Conservation (phyloP, 2,888 invertebrate genomes). For the Parochlus steinenii region DNA sequence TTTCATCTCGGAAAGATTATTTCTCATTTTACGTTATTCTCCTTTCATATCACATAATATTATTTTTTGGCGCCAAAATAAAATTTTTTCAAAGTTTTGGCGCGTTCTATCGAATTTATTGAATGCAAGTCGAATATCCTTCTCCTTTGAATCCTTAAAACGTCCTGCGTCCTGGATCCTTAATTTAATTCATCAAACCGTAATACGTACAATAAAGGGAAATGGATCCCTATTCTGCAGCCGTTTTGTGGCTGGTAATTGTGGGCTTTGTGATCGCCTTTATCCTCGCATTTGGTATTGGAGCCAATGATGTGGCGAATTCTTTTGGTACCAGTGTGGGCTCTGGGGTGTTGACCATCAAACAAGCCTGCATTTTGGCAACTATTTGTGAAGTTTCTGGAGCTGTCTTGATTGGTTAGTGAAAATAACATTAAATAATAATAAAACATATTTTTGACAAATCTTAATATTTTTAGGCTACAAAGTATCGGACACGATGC, state of each 20-base stretch:
- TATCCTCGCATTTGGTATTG: slow-evolving; percentile 83
- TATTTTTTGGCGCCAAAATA: too few relatives aligned
- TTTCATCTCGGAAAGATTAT: too few relatives aligned
- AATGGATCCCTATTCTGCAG: slow-evolving; percentile 16
- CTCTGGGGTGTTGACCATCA: slow-evolving; percentile 77
- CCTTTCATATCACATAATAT: too few relatives aligned
- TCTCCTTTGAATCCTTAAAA: too few relatives aligned
- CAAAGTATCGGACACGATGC: slow-evolving; percentile 88
- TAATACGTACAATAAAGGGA: too few relatives aligned
- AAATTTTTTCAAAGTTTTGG: too few relatives aligned
- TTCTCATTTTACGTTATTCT: too few relatives aligned
- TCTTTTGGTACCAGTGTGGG: slow-evolving; percentile 97
- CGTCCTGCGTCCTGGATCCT: too few relatives aligned
- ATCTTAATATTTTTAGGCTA: slow-evolving; percentile 57
- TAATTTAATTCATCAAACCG: too few relatives aligned
- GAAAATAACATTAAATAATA: slow-evolving; percentile 10
- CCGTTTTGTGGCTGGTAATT: slow-evolving; percentile 40
- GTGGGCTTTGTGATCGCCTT: slow-evolving; percentile 81
- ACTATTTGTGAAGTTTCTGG: slow-evolving; percentile 87
- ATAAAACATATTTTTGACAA: slow-evolving; percentile 9
- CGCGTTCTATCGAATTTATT: too few relatives aligned
- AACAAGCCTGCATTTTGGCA: slow-evolving; percentile 77
- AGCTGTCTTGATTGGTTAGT: slow-evolving; percentile 75
- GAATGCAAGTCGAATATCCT: too few relatives aligned
- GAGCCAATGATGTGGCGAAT: slow-evolving; percentile 92